phyloP scores from a whole-genome alignment of 2,888 invertebrate species.

The Lithophane semibrunnea region DNA sequence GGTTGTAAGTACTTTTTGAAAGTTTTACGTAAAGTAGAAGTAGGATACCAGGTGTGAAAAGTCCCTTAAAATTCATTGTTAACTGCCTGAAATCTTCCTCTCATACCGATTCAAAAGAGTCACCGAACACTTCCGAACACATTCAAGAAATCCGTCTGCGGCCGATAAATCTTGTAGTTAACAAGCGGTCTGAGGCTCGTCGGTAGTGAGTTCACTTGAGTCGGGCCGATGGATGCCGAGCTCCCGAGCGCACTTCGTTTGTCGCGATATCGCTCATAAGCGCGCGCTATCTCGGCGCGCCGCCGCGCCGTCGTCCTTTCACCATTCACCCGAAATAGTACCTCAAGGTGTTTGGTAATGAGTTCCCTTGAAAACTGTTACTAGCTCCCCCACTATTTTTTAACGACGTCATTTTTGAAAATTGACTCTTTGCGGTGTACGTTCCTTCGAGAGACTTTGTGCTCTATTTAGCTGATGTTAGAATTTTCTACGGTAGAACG shows the following conservation, averaged over 20 bases:
- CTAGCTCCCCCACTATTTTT: conserved; percentile 82
- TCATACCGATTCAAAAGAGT: conserved; percentile 29
- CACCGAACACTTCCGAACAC: conserved; percentile 46
- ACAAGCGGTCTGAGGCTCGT: conserved; percentile 54
- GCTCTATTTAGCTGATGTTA: conserved; percentile 40
- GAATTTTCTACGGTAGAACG: conserved; percentile 26
- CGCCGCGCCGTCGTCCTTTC: conserved; percentile 78
- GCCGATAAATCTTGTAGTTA: conserved; percentile 63
- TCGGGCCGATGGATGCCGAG: conserved; percentile 50
- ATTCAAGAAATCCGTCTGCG: conserved; percentile 52
- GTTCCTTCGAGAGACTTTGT: conserved; percentile 38
- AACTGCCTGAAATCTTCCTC: conserved; percentile 20
- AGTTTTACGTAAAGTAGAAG: neutral
- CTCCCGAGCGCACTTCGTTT: conserved; percentile 83
- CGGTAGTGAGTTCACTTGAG: conserved; percentile 46
- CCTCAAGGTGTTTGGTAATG: conserved; percentile 89
- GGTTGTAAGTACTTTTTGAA: neutral
- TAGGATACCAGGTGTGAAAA: neutral
- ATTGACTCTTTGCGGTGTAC: conserved; percentile 73
- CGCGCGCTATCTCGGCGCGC: conserved; percentile 83
- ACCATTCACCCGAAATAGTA: conserved; percentile 88
- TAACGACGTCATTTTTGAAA: conserved; percentile 83
- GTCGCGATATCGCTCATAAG: conserved; percentile 88
- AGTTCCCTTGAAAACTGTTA: conserved; percentile 85
- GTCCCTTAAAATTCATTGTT: neutral